Base-by-base conservation (phyloP, 2,113 vertebrate genomes). In the Tympanuchus pallidicinctus region DNA sequence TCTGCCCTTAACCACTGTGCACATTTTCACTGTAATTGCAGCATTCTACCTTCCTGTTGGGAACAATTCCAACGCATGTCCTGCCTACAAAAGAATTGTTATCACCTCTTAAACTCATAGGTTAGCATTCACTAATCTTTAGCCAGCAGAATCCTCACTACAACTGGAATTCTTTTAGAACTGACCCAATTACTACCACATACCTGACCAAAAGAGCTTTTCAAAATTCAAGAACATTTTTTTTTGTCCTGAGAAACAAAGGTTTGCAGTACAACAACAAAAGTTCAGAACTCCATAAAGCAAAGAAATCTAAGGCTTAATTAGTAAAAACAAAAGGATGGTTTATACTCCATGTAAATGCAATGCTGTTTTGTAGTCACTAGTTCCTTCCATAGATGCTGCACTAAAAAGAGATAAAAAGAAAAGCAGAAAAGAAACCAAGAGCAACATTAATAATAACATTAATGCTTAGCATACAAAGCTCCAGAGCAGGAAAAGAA, bases 231-330 rank as follows among this genome's bases (percentile, higher is more conserved):
- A n/a, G 19, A 18, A 20, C 3, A 11, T 40, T 43, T 16, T 38
- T 38, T 19, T 59, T 24, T 43, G 30, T 40, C n/a, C 67, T 30
- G 32, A 76, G 34, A 72, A n/a, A 60, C 0, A 0, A 43, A 11
- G 22, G 28, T 2, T 3, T 21, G 18, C 40, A 73, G 32, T 17
- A 42, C 13, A n/a, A 18, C n/a, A 36, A 72, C 15, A 61, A 22
- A 72, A 69, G 19, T 32, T 74, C 66, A 21, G 48, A 52, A 89
- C 56, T 77, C 57, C 61, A 54, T 65, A 48, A 40, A 66, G 17
- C 10, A 30, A 34, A 61, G n/a, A 70, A 69, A 70, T 34, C 21
- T 52, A 63, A 47, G 30, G 22, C 13, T 76, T 56, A 50, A n/a
- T 43, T 38, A 72, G n/a, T 40, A 10, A 14, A 70, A 73, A 65